Conservation (phyloP, 23 tunicate genomes). For the Ascidia mentula region DNA sequence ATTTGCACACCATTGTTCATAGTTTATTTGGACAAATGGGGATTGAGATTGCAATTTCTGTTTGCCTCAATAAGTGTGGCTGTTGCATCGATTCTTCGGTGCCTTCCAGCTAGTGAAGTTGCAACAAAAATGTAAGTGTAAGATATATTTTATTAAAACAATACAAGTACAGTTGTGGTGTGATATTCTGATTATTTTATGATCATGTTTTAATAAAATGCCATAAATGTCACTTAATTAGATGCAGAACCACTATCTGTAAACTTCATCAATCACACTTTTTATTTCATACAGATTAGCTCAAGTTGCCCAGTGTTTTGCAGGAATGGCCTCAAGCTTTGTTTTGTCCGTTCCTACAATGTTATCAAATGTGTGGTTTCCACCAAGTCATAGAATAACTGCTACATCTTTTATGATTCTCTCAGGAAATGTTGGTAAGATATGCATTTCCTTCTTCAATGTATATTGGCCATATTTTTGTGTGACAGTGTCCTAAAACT, state of each 20-base stretch:
- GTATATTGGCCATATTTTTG: too few species aligned
- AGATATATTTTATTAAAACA: too few species aligned
- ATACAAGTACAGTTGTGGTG: too few species aligned
- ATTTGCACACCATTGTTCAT: conserved; percentile 18
- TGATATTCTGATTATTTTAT: too few species aligned
- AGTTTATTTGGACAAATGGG: conserved; percentile 14
- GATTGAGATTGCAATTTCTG: not conserved
- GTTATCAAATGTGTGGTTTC: conserved; percentile 41
- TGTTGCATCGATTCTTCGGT: conserved; percentile 4
- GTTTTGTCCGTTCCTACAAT: conserved; percentile 19
- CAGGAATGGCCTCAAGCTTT: conserved; percentile 30
- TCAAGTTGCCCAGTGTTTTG: conserved; percentile 24
- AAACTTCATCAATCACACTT: too few species aligned
- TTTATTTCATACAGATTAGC: too few species aligned
- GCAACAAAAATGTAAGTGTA: conserved; percentile 6
- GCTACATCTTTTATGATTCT: conserved; percentile 39
- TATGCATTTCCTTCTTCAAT: too few species aligned
- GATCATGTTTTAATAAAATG: too few species aligned
- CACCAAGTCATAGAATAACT: conserved; percentile 21
- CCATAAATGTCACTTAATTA: too few species aligned
- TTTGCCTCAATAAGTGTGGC: not conserved
- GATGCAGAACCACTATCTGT: too few species aligned
- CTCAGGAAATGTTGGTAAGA: conserved; percentile 27
- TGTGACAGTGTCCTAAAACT: too few species aligned
- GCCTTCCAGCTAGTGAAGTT: not conserved